Evolutionary conservation across 2,888 invertebrate species (phyloP).

Genomic region (Chrysodeixis includens): DNA sequence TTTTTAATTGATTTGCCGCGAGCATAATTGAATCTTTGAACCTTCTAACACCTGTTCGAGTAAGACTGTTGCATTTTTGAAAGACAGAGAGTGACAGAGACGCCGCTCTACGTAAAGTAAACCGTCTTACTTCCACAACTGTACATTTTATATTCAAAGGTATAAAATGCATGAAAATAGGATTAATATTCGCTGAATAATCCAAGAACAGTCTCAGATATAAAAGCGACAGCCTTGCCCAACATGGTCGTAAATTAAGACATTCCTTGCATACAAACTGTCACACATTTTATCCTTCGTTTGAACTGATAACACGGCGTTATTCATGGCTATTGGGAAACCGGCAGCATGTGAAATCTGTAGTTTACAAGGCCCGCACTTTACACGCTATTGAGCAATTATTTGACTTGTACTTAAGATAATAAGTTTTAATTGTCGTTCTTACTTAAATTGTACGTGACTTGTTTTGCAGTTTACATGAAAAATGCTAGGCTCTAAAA

Average conservation of each 20-base stretch:
- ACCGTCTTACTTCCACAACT: no score
- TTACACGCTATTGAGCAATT: slow-evolving; percentile 42
- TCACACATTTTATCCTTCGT: slow-evolving; percentile 26
- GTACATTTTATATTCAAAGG: no score
- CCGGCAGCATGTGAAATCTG: slow-evolving; percentile 49
- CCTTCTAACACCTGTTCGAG: no score
- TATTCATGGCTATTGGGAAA: slow-evolving; percentile 41
- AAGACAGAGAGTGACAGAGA: no score
- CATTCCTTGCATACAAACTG: slow-evolving; percentile 9
- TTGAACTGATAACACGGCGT: slow-evolving; percentile 35
- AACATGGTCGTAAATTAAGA: slow-evolving; percentile 22
- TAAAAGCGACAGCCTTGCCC: slow-evolving; percentile 21
- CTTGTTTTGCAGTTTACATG: not conserved
- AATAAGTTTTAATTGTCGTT: slow-evolving; percentile 21
- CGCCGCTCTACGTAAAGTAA: no score
- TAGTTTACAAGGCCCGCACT: slow-evolving; percentile 36
- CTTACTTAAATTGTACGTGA: slow-evolving; percentile 1
- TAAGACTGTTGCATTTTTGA: no score
- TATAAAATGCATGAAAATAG: not conserved
- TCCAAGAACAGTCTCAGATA: not conserved
- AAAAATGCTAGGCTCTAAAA: not conserved
- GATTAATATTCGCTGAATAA: slow-evolving; percentile 6
- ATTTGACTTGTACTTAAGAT: slow-evolving; percentile 35
- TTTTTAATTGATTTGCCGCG: not conserved
- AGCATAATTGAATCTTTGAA: not conserved